Conservation (phyloP, 1,140 invertebrate genomes). For the Drosophila prosaltans region DNA sequence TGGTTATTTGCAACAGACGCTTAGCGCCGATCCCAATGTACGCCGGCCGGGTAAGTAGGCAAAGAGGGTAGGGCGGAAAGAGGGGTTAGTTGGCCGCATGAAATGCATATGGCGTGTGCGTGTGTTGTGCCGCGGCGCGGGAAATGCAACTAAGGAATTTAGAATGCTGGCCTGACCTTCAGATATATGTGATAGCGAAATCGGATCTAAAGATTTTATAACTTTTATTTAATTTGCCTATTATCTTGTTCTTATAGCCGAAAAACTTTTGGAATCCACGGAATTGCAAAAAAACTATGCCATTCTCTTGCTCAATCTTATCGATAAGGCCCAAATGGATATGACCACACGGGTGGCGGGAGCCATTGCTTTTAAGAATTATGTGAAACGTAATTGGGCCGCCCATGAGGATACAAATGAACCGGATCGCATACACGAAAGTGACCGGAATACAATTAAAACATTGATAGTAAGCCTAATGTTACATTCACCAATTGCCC, state of each 20-base stretch:
- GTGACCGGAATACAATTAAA: conserved; percentile 92
- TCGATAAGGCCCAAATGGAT: conserved; percentile 91
- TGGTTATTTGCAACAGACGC: conserved; percentile 93
- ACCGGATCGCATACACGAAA: conserved; percentile 90
- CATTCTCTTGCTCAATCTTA: conserved; percentile 91
- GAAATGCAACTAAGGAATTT: conserved; percentile 44
- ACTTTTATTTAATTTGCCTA: not conserved
- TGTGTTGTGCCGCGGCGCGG: conserved; percentile 49
- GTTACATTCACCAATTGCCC: conserved; percentile 93
- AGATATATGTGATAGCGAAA: not conserved
- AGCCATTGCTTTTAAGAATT: conserved; percentile 98
- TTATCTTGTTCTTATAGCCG: conserved; percentile 86
- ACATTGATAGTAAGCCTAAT: conserved; percentile 95
- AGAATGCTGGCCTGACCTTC: not conserved
- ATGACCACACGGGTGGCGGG: conserved; percentile 93
- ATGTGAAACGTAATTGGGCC: conserved; percentile 96
- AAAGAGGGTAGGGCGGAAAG: not conserved
- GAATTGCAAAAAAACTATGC: conserved; percentile 96
- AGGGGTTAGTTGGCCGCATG: not conserved
- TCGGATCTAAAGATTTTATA: not conserved
- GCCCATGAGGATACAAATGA: conserved; percentile 89
- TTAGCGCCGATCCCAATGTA: conserved; percentile 92
- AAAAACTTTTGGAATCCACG: conserved; percentile 95
- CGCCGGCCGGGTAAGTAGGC: conserved; percentile 90
- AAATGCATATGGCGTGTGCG: conserved; percentile 29